Percentiles rank a stretch among this genome's conserved stretches.
These are phyloP conservation scores for Zeus faber DNA, from an alignment of 2,113 vertebrate genomes.

Conservation along the genomic window DNA sequence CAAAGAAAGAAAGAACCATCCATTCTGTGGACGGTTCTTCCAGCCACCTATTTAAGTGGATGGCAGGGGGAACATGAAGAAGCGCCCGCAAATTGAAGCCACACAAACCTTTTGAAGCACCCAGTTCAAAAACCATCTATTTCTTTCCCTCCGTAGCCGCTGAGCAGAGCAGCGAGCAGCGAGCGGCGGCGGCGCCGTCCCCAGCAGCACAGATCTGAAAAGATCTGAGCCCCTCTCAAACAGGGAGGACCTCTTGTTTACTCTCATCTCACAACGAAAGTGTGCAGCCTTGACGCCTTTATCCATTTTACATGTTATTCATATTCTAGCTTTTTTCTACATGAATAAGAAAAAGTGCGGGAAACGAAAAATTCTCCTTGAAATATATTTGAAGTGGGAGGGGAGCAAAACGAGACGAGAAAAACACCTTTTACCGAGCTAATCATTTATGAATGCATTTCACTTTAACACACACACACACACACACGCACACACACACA, in stretches of 20 bases:
- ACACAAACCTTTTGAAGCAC: too few relatives aligned
- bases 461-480: neutral
- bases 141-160: too few relatives aligned
- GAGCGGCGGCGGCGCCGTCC: too few relatives aligned
- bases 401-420: neutral
- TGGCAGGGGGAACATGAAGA: too few relatives aligned
- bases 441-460: conserved; percentile 6
- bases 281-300: conserved; percentile 27
- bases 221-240: conserved; percentile 43
- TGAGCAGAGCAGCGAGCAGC: too few relatives aligned
- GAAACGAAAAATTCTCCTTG: conserved; percentile 45
- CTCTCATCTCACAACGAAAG: conserved; percentile 42
- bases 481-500: neutral
- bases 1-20: too few relatives aligned
- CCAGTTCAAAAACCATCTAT: too few relatives aligned
- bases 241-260: conserved; percentile 44
- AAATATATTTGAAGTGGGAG: conserved; percentile 19
- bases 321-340: conserved; percentile 32
- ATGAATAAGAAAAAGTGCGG: conserved; percentile 40
- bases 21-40: too few relatives aligned
- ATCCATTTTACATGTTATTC: conserved; percentile 42
- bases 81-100: too few relatives aligned
- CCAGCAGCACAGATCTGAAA: conserved; percentile 13
- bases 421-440: neutral
- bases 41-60: too few relatives aligned